Percentiles rank a stretch among this genome's conserved stretches.
phyloP scores from a whole-genome alignment of 2,113 vertebrate genomes.

The Tretioscincus oriximinensis region DNA sequence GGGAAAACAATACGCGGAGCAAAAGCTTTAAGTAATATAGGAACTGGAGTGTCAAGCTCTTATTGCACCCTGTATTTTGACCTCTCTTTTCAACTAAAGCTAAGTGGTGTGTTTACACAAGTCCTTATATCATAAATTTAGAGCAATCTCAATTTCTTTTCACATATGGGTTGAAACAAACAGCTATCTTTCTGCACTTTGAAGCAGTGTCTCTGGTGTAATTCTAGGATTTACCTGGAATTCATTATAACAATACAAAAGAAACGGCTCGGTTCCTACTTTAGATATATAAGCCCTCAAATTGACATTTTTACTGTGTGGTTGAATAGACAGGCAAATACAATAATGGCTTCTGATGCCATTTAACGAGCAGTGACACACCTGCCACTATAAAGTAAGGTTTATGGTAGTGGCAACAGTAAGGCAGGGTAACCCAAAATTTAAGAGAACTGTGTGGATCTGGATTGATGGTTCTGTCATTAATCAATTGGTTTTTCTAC shows the following conservation, averaged over 20 bases:
- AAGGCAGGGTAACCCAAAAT: too few species aligned
- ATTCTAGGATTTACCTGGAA: conserved; percentile 49
- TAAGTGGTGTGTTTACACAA: conserved; percentile 10
- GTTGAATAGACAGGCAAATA: too few species aligned
- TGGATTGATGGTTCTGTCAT: too few species aligned
- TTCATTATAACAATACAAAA: conserved; percentile 22
- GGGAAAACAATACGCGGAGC: not conserved
- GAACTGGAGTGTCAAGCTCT: conserved; percentile 11
- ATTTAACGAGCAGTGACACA: too few species aligned
- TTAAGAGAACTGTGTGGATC: too few species aligned
- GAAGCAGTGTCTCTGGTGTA: conserved; percentile 41
- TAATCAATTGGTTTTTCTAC: too few species aligned
- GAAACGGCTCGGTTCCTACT: not conserved
- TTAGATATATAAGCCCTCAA: not conserved
- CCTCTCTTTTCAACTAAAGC: conserved; percentile 19
- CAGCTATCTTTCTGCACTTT: conserved; percentile 23
- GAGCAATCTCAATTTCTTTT: conserved; percentile 1
- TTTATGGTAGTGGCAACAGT: too few species aligned
- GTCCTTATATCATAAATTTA: conserved; percentile 16
- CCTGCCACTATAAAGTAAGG: too few species aligned
- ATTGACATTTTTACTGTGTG: too few species aligned
- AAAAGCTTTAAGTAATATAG: conserved; percentile 11
- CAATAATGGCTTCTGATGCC: too few species aligned
- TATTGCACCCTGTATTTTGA: conserved; percentile 25
- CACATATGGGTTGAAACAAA: conserved; percentile 45